A percentile compares a stretch with the other conserved stretches of the same genome.
Evolutionary conservation across 2,113 vertebrate species (phyloP).

Genomic region (Colinus virginianus): DNA sequence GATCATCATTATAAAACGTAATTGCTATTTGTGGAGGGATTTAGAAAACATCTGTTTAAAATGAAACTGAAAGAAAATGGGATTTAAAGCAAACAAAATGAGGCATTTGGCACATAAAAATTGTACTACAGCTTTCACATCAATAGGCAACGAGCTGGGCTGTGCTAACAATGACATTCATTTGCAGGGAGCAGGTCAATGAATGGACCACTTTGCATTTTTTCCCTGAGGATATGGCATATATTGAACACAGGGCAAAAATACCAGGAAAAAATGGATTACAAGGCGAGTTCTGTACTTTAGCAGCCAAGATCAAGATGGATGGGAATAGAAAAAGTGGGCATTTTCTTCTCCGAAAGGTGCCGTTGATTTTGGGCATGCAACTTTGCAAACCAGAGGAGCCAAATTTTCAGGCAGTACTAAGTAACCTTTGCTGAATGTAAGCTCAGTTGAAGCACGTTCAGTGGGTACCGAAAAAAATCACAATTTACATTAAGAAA

Average conservation of each 20-base stretch:
- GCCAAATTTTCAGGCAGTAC: neutral
- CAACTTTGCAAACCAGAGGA: neutral
- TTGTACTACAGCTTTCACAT: neutral
- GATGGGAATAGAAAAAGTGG: neutral
- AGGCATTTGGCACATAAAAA: conserved; percentile 48
- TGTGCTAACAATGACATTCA: neutral
- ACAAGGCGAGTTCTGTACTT: neutral
- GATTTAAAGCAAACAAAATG: conserved; percentile 54
- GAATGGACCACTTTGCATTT: neutral
- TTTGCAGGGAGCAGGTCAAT: neutral
- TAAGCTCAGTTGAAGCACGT: neutral
- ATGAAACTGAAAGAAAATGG: conserved; percentile 35
- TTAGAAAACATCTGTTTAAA: conserved; percentile 54
- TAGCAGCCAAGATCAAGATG: neutral
- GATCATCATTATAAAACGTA: conserved; percentile 37
- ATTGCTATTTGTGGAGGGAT: conserved; percentile 35
- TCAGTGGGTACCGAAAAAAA: neutral
- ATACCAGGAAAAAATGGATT: neutral
- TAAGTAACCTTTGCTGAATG: neutral
- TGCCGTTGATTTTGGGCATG: neutral
- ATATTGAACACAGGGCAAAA: neutral
- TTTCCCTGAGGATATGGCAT: neutral
- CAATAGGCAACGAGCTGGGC: neutral
- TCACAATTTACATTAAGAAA: neutral
- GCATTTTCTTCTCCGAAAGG: neutral